Evolutionary conservation across 2,797 vertebrate species (phyloP), one percentile per base, ranked within the genome.

Genomic region (Margarornis squamiger): DNA sequence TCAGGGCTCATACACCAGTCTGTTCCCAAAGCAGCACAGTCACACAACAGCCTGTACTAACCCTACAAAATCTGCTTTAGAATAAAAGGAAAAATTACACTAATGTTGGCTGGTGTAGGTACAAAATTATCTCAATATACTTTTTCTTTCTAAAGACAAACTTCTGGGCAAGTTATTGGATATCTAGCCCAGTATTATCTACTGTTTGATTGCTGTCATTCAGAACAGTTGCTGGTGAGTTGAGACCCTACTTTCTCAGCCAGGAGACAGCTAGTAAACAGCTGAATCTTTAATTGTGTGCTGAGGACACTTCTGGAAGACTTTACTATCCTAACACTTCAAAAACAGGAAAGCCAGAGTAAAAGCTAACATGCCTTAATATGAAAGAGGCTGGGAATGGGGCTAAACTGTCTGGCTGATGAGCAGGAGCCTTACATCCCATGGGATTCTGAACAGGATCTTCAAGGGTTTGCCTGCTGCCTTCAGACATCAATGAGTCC

Each of bases 401-500:
- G 39, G 20, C 30, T 78, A 61, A 72, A 39, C 5, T 38, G 20
- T 41, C 19, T 24, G 23, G 19, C 27, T 36, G 59, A 59, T 0
- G 5, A 80, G 34, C 8, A 7, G 0, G 3, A 92, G n/a, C 12
- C 11, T 46, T 38, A 19, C 0, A 1, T 52, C 38, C 46, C 16
- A 12, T 1, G 9, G 49, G 45, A 59, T 38, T 43, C 82, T 27
- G 34, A 75, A 24, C 0, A 8, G 68, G 81, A 78, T 52, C 36
- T 65, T 66, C 38, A 32, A 26, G 32, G n/a, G 24, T 61, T 87
- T 88, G 45, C 23, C 32, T 58, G 43, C 36, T 83, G n/a, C 48
- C 39, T 79, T 90, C 59, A 59, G 62, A 55, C 1, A 6, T 10
- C 29, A 26, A 15, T 0, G 0, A 0, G 0, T 38, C 43, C 68